Percentiles rank a stretch among this genome's conserved stretches.
Evolutionary conservation across 2,113 vertebrate species (phyloP).

Genomic region (Pangasianodon gigas): DNA sequence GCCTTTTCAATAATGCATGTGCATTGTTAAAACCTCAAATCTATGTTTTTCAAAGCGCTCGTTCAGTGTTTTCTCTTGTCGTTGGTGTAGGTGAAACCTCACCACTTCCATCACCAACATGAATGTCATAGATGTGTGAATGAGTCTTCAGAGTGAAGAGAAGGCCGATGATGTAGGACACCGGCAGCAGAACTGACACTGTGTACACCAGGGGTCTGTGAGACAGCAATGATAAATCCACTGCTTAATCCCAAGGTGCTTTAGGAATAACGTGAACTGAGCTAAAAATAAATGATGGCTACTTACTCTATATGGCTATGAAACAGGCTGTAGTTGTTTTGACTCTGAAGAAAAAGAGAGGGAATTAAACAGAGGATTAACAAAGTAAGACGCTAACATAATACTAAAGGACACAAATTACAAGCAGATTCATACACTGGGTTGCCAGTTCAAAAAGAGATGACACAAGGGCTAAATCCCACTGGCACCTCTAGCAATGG

Average conservation of each 20-base stretch:
- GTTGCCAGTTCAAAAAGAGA: not conserved
- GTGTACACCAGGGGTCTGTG: conserved; percentile 79
- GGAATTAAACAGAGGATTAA: not conserved
- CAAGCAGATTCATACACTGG: not conserved
- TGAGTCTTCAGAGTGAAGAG: conserved; percentile 85
- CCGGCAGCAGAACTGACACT: conserved; percentile 73
- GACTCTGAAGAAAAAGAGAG: conserved; percentile 59
- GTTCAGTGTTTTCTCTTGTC: not conserved
- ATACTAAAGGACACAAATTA: not conserved
- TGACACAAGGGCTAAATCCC: not conserved
- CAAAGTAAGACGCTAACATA: not conserved
- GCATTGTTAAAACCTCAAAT: not conserved
- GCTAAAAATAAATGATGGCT: not conserved
- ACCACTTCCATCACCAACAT: conserved; percentile 77
- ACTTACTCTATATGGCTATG: conserved; percentile 85
- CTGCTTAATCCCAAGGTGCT: not conserved
- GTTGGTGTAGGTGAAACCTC: conserved; percentile 48
- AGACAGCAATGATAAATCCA: not conserved
- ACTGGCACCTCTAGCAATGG: not conserved
- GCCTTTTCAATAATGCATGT: not conserved
- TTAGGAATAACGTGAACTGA: not conserved
- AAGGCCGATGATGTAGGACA: conserved; percentile 81
- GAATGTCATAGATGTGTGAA: conserved; percentile 83
- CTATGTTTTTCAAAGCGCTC: not conserved
- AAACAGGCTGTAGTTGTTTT: conserved; percentile 78